Percentiles rank a stretch among this genome's conserved stretches.
Conservation (phyloP, 1,140 invertebrate genomes). For the Aphaenogaster floridana region DNA sequence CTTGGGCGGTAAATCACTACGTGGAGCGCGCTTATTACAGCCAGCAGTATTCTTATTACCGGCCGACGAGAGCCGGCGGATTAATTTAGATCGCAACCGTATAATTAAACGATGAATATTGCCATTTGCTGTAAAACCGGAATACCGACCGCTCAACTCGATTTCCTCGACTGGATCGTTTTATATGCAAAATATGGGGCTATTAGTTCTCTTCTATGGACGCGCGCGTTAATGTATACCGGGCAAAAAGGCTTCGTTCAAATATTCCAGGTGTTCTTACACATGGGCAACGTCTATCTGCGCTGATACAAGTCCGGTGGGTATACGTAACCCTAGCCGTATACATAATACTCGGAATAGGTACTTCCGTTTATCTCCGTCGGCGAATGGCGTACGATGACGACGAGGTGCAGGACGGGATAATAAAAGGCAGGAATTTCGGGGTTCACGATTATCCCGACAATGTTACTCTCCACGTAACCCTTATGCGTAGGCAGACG, state of each 20-base stretch:
- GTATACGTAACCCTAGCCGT: not conserved
- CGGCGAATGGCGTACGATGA: not conserved
- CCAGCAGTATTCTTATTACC: constrained; percentile 53
- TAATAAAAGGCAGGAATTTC: constrained; percentile 39
- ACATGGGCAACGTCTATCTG: not conserved
- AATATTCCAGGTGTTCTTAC: constrained; percentile 21
- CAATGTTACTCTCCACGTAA: not conserved
- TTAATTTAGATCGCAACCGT: constrained; percentile 53
- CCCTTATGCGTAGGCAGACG: not conserved
- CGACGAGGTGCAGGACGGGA: not conserved
- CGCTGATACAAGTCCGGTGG: not conserved
- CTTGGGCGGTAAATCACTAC: constrained; percentile 55
- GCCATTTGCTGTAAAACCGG: constrained; percentile 37
- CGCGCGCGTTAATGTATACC: constrained; percentile 21
- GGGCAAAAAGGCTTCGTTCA: constrained; percentile 14
- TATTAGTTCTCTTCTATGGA: constrained; percentile 28
- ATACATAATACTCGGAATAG: constrained; percentile 21
- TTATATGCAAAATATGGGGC: constrained; percentile 44
- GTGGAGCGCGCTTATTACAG: constrained; percentile 38
- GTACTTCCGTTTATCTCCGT: constrained; percentile 43
- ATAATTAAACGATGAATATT: constrained; percentile 55
- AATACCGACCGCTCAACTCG: constrained; percentile 22
- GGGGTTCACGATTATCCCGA: not conserved
- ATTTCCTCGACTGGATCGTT: constrained; percentile 35
- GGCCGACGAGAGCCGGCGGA: constrained; percentile 15